These are phyloP conservation scores for Pinctada fucata DNA, from an alignment of 2,888 invertebrate genomes.

Conservation along the genomic window DNA sequence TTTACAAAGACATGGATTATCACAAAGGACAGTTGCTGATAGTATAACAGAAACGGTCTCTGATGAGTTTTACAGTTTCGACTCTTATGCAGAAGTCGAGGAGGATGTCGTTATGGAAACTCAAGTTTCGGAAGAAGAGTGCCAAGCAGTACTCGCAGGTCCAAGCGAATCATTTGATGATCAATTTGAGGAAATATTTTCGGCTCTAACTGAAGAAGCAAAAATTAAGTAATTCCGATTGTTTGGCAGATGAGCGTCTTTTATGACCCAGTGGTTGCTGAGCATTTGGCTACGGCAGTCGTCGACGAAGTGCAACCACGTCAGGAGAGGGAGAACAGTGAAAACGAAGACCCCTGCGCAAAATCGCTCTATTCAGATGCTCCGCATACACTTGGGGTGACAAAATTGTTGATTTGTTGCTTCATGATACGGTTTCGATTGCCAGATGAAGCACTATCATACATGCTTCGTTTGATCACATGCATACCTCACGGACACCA, in stretches of 20 bases:
- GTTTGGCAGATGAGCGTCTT: conserved; percentile 2
- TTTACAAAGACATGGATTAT: background rate
- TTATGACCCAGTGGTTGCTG: conserved; percentile 8
- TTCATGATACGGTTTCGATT: conserved; percentile 21
- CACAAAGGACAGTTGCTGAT: background rate
- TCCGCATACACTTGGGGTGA: conserved; percentile 16
- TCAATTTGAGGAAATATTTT: background rate
- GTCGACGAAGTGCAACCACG: background rate
- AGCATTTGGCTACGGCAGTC: background rate
- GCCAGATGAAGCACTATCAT: conserved; percentile 13
- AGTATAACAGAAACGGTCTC: background rate
- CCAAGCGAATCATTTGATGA: background rate
- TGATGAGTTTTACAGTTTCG: background rate
- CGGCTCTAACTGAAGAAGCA: conserved; percentile 11
- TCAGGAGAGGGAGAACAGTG: background rate
- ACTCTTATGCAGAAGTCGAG: background rate
- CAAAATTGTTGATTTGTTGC: conserved; percentile 10
- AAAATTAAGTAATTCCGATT: conserved; percentile 9
- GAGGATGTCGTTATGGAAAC: too few relatives aligned
- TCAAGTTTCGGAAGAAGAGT: too few relatives aligned
- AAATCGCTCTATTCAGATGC: conserved; percentile 4
- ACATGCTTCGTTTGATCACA: conserved; percentile 5
- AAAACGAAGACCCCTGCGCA: background rate
- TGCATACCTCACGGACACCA: conserved; percentile 12
- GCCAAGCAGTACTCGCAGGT: too few relatives aligned